These are phyloP conservation scores for Enteromius viviparus DNA, from an alignment of 2,797 vertebrate species.

Conservation along the genomic window DNA sequence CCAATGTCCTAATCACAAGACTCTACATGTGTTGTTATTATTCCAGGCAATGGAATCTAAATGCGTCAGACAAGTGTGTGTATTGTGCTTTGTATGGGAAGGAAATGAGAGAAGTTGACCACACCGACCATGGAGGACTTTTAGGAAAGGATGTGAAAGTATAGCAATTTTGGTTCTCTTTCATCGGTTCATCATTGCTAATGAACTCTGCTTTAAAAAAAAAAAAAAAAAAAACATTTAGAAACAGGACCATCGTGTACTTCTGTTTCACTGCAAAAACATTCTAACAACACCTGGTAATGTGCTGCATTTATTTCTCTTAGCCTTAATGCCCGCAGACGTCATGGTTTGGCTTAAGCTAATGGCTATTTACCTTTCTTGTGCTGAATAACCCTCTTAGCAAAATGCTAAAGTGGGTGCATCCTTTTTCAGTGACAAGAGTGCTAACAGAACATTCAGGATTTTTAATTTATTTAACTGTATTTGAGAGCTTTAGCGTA, in stretches of 20 bases:
- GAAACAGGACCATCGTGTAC: slow-evolving; percentile 40
- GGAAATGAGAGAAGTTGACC: slow-evolving; percentile 37
- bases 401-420: slow-evolving; percentile 19
- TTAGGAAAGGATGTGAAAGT: slow-evolving; percentile 45
- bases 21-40: slow-evolving; percentile 51
- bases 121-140: slow-evolving; percentile 32
- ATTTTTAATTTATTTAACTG: slow-evolving; percentile 11
- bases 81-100: slow-evolving; percentile 48
- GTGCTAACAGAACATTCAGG: slow-evolving; percentile 27
- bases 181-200: slow-evolving; percentile 58
- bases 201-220: slow-evolving; percentile 61
- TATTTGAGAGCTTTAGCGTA: slow-evolving; percentile 18
- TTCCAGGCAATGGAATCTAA: slow-evolving; percentile 47
- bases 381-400: slow-evolving; percentile 42
- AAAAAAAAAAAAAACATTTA: slow-evolving; percentile 33
- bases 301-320: slow-evolving; percentile 24
- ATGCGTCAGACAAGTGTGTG: slow-evolving; percentile 56
- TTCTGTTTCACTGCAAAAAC: slow-evolving; percentile 28
- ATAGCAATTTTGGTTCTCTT: slow-evolving; percentile 49
- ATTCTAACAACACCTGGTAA: slow-evolving; percentile 38
- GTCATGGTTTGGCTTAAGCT: slow-evolving; percentile 38
- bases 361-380: slow-evolving; percentile 48
- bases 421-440: slow-evolving; percentile 6
- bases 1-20: slow-evolving; percentile 50
- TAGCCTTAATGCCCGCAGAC: slow-evolving; percentile 30